Base-by-base conservation (phyloP, 1,140 invertebrate genomes). In the Drosophila athabasca region DNA sequence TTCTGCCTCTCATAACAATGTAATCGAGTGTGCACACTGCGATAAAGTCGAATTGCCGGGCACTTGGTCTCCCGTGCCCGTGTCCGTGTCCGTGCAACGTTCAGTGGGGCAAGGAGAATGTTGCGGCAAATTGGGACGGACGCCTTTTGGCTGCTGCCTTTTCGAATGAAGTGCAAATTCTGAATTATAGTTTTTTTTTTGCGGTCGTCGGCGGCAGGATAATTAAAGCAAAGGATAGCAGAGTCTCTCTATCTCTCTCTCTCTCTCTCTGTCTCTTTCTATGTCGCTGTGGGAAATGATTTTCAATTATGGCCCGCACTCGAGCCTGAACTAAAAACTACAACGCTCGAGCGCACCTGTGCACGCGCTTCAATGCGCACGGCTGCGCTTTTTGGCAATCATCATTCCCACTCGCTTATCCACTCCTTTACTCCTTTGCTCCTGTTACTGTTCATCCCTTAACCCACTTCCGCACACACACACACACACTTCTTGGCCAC, bases 311-410 rank as follows among this genome's bases (percentile, higher is more conserved):
- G 74, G 41, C 53, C 41, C 59, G 51, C 49, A 57, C 65, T 64
- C 57, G 45, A 44, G 64, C 55, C 69, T 43, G 58, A 50, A 72
- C 62, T 66, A 35, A 45, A 68, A 66, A 74, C 62, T 43, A 58
- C 58, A 68, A 68, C 77, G 76, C 64, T 81, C 77, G 48, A 70
- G 48, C 59, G 68, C 84, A 87, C 81, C 81, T 84, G 81, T 84
- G 81, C 81, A 84, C 61, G 67, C 82, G 81, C 68, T 59, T 87
- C 68, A 87, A 87, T 84, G 82, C 81, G 78, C 81, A 87, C 81
- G 82, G 81, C 73, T 87, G 81, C 81, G 77, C 81, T 77, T 84
- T 69, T 84, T 70, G 64, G 73, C 66, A 48, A 50, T 46, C 58
- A 71, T 58, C 43, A 39, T 44, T 57, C 19, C 43, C 26, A 41